Conservation (phyloP, 2,113 vertebrate species). For the Aspiorhynchus laticeps region DNA sequence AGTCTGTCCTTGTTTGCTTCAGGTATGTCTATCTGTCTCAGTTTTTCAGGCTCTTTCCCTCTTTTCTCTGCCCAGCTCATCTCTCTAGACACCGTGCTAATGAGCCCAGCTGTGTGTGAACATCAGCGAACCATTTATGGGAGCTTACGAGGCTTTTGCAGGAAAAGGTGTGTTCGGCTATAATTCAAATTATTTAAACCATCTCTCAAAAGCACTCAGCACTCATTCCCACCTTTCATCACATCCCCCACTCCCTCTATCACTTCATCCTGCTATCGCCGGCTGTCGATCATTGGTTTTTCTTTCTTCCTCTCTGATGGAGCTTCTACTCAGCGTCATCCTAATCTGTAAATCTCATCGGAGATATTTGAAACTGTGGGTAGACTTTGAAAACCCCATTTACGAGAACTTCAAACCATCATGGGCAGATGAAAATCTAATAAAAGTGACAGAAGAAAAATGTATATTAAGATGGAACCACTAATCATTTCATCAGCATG, state of each 20-base stretch:
- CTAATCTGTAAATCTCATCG: slow-evolving; percentile 14
- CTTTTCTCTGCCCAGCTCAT: too few relatives aligned
- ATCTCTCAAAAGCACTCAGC: slow-evolving; percentile 43
- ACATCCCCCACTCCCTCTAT: not conserved
- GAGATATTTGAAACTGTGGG: slow-evolving; percentile 22
- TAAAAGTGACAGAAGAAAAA: not conserved
- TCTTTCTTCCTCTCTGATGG: not conserved
- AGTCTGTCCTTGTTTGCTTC: not conserved
- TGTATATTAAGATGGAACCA: not conserved
- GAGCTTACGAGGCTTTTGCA: slow-evolving; percentile 29
- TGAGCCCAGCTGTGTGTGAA: slow-evolving; percentile 42
- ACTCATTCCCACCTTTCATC: slow-evolving; percentile 32
- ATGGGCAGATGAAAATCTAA: slow-evolving; percentile 5
- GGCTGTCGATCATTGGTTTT: not conserved
- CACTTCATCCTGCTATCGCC: not conserved
- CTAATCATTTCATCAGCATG: slow-evolving; percentile 19
- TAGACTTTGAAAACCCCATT: slow-evolving; percentile 25
- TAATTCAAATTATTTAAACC: slow-evolving; percentile 45
- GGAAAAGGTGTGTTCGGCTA: slow-evolving; percentile 27
- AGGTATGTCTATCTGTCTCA: not conserved
- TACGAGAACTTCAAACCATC: slow-evolving; percentile 22
- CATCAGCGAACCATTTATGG: slow-evolving; percentile 39
- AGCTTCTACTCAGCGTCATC: not conserved
- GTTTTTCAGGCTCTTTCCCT: not conserved
- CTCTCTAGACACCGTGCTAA: slow-evolving; percentile 17